Base-by-base conservation (phyloP, 2,113 vertebrate genomes). In the Eurystomus gularis region DNA sequence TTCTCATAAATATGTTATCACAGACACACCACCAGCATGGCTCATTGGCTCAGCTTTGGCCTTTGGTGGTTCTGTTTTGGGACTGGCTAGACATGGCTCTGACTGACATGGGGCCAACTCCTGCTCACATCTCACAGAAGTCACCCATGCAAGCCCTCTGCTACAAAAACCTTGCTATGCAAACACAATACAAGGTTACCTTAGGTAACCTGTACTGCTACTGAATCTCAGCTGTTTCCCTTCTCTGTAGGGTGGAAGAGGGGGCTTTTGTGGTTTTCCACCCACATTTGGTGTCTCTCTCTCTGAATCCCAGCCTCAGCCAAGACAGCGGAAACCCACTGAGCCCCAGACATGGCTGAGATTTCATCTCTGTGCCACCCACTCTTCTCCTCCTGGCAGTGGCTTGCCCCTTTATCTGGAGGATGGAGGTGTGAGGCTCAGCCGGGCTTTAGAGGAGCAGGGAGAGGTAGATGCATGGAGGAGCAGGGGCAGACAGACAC, bases 261-360 rank as follows among this genome's bases (percentile, higher is more conserved):
- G 92, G 96, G 96, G 90, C 90, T 96, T 89, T 96, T 96, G 97
- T 96, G 97, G 97, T 94, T 97, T 97, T 33, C 80, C 96, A 96
- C 96, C 96, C 82, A 96, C 95, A 88, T 81, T 96, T 90, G 66
- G 86, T 91, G 37, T 89, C 61, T 87, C 26, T 96, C 57, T 97
- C 90, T 96, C 97, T 94, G 92, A 97, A 96, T 97, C 90, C 96
- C 92, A 92, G 94, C 93, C 91, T 93, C 95, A 97, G 86, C 83
- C 90, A 96, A 95, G 75, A 33, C 15, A 2, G 76, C 95, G 97
- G 97, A 97, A 97, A 97, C 91, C 97, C 96, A 96, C 94, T 82
- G 83, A 96, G 95, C 94, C 96, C 94, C 90, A 97, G 78, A 88
- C 75, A 61, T 0, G 16, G 69, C 97, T 97, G 97, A 97, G 97